Conservation (phyloP, 2,797 vertebrate genomes). For the Chromobotia macracanthus region DNA sequence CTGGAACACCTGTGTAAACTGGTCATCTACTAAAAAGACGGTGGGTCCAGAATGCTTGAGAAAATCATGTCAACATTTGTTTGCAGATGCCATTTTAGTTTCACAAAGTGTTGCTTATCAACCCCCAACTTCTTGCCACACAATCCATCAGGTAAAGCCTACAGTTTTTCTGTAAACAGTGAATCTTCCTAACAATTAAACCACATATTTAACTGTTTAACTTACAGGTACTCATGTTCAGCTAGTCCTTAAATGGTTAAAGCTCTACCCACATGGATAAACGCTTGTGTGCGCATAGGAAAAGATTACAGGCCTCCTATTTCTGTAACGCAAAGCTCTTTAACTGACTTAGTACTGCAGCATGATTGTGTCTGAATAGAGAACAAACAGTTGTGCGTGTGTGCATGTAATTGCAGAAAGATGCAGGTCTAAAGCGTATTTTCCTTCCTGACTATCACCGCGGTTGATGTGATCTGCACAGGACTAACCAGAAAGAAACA, state of each 20-base stretch:
- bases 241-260: conserved; percentile 32
- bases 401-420: conserved; percentile 42
- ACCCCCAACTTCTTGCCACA: no score
- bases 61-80: no score
- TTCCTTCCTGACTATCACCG: neutral
- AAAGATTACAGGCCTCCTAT: conserved; percentile 79
- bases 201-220: neutral
- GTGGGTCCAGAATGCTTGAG: no score
- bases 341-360: conserved; percentile 69
- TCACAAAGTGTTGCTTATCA: no score
- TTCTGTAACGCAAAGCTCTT: conserved; percentile 79
- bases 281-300: conserved; percentile 57
- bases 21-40: no score
- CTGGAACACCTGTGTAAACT: no score
- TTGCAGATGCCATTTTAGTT: no score
- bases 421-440: conserved; percentile 35
- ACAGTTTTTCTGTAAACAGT: no score
- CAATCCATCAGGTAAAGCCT: no score
- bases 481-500: conserved; percentile 30
- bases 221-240: neutral
- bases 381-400: conserved; percentile 22
- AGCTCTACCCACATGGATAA: conserved; percentile 67
- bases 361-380: conserved; percentile 51
- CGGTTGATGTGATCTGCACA: conserved; percentile 42
- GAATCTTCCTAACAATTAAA: no score